Base-by-base conservation (phyloP, 2,113 vertebrate genomes). In the Alectura lathami region DNA sequence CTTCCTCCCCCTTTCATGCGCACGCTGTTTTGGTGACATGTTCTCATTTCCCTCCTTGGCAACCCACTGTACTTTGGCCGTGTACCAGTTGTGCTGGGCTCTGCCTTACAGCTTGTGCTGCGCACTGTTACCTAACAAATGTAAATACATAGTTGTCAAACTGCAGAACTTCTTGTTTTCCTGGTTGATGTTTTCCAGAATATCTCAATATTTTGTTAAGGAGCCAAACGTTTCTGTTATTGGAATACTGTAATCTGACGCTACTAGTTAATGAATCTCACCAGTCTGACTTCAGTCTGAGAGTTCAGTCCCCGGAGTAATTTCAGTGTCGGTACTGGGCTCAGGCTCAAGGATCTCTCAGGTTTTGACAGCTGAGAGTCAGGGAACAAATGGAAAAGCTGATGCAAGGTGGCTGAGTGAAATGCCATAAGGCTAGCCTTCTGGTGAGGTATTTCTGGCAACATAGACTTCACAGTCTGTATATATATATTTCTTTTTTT, bases 351-450 rank as follows among this genome's bases (percentile, higher is more conserved):
- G 30, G 13, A 78, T 50, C 13, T 80, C 9, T 43, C 7, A 16
- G 11, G 4, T 91, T 92, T 86, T 88, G 73, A 67, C 56, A 91
- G 27, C 40, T 76, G 34, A 32, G 85, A 80, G 59, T 38, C 29
- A 57, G 73, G 51, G 50, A 77, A 70, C 26, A 92, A 90, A 90
- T 80, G 59, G 64, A 86, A 88, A 83, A 90, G 53, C 51, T 86
- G 79, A 62, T 26, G 21, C 74, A 63, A 60, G 22, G 32, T 18
- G 85, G 11, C 73, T 81, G 63, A 86, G 11, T 77, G 51, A 59
- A 90, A 75, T 81, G 38, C 43, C 50, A 13, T 29, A 69, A 96
- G 54, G 29, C 24, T 57, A 22, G 13, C 42, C 47, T 83, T 88
- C 75, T 88, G 59, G 24, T 45, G 67, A 79, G 40, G 6, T 34